Conservation (phyloP, 2,888 invertebrate species). For the Mythimna pallens region DNA sequence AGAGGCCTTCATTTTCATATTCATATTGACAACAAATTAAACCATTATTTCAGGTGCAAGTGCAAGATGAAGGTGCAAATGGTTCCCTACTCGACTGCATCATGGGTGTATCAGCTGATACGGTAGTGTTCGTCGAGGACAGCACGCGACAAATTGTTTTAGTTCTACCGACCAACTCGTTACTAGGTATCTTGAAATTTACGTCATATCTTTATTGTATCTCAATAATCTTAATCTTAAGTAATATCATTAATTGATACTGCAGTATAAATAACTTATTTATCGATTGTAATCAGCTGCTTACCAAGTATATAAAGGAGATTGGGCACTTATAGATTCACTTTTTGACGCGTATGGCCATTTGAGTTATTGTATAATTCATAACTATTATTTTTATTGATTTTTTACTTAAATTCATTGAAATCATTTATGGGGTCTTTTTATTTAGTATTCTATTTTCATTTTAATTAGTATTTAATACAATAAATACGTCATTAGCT, state of each 20-base stretch:
- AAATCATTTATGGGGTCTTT: too few relatives aligned
- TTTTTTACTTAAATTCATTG: too few relatives aligned
- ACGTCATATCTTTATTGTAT: not conserved
- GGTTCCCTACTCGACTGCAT: slow-evolving; percentile 93
- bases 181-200: slow-evolving; percentile 89
- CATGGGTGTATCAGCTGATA: slow-evolving; percentile 96
- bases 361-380: too few relatives aligned
- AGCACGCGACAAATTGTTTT: slow-evolving; percentile 95
- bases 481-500: too few relatives aligned
- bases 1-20: not conserved
- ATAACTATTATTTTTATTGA: too few relatives aligned
- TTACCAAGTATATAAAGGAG: not conserved
- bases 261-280: not conserved
- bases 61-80: slow-evolving; percentile 89
- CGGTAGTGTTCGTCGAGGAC: slow-evolving; percentile 96
- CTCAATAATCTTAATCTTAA: not conserved
- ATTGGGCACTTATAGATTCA: too few relatives aligned
- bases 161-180: slow-evolving; percentile 95
- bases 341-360: too few relatives aligned
- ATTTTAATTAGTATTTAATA: too few relatives aligned
- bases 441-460: too few relatives aligned
- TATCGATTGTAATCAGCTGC: not conserved
- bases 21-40: not conserved
- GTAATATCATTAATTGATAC: not conserved
- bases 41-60: slow-evolving; percentile 91